These are phyloP conservation scores for Deroplatys truncata DNA, from an alignment of 2,888 invertebrate genomes.

Conservation along the genomic window DNA sequence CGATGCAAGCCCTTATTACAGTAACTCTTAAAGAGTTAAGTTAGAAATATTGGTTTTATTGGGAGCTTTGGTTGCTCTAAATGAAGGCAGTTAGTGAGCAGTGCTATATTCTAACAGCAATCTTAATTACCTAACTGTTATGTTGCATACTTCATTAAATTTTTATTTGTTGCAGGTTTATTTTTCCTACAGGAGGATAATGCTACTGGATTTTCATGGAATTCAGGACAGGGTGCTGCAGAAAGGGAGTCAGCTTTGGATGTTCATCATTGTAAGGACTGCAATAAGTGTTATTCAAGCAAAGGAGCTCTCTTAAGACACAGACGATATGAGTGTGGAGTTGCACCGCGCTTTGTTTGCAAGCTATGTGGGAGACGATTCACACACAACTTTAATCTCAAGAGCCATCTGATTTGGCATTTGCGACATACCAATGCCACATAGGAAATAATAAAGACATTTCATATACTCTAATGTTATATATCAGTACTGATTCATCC, in stretches of 20 bases:
- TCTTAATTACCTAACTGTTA: too few relatives aligned
- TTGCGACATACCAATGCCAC: not conserved
- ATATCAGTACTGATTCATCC: not conserved
- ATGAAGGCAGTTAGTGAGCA: too few relatives aligned
- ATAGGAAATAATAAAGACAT: not conserved
- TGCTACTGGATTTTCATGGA: not conserved
- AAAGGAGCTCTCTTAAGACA: conserved; percentile 78
- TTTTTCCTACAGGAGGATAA: not conserved
- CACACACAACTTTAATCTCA: conserved; percentile 14
- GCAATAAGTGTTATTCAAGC: conserved; percentile 83
- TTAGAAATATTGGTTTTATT: too few relatives aligned
- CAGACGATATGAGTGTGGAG: conserved; percentile 71
- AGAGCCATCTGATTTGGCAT: conserved; percentile 13
- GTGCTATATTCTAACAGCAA: too few relatives aligned
- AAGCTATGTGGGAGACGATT: conserved; percentile 8
- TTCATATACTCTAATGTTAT: not conserved
- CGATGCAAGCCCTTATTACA: too few relatives aligned
- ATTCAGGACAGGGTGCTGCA: not conserved
- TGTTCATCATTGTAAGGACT: conserved; percentile 61
- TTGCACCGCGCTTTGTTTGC: conserved; percentile 36
- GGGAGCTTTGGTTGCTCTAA: too few relatives aligned
- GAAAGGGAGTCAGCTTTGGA: not conserved
- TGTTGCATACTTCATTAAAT: not conserved
- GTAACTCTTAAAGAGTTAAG: too few relatives aligned
- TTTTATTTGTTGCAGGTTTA: not conserved